Evolutionary conservation across 2,888 invertebrate species (phyloP).

Genomic region (Ectobius pallidus): DNA sequence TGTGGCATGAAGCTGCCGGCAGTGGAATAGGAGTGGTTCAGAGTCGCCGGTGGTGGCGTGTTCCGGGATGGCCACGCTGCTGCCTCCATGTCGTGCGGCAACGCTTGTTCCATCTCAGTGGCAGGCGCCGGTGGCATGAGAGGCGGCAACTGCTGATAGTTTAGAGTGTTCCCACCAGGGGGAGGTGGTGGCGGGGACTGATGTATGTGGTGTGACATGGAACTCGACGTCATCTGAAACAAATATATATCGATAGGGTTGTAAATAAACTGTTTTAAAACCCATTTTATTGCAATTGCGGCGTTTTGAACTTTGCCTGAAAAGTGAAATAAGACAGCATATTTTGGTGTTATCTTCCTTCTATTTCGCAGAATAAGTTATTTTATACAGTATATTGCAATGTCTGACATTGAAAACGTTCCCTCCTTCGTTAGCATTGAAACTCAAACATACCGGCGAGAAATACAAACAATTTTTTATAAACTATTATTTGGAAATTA

Average conservation of each 20-base stretch:
- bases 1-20: background rate
- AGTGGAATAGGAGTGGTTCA: background rate
- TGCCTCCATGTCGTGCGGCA: background rate
- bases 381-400: too few species aligned
- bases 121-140: background rate
- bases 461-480: too few species aligned
- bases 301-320: too few species aligned
- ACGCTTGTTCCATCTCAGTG: background rate
- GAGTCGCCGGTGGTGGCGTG: background rate
- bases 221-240: slow-evolving; percentile 7
- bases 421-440: too few species aligned
- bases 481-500: too few species aligned
- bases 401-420: too few species aligned
- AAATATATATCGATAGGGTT: background rate
- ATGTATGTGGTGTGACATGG: background rate
- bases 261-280: too few species aligned
- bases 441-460: too few species aligned
- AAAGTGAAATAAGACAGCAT: too few species aligned
- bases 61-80: background rate
- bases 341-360: too few species aligned
- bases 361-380: too few species aligned
- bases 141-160: slow-evolving; percentile 11
- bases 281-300: too few species aligned
- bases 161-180: background rate
- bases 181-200: slow-evolving; percentile 1